Evolutionary conservation across 1,140 invertebrate genomes (phyloP), one percentile per base, ranked within the genome.

Genomic region (Hylyphantes graminicola): DNA sequence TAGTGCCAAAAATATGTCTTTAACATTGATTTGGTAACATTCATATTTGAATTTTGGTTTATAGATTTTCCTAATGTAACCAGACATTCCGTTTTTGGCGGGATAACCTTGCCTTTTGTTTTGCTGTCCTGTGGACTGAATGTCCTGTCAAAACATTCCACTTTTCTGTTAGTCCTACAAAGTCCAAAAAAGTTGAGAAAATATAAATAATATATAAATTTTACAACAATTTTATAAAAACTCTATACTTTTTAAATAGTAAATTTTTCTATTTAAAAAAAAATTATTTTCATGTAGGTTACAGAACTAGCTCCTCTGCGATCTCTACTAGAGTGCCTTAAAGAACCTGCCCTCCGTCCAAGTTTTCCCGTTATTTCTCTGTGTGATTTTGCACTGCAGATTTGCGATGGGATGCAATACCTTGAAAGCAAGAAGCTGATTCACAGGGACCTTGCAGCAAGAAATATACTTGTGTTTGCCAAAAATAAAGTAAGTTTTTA

Each of bases 351-450:
- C 2, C 90, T 98, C 50, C 90, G 96, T 5, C 91, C 93, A 0
- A 97, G 95, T 89, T 98, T 99, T 89, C 95, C 96, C 6, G 94
- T 99, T 35, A 92, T 94, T 61, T 94, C 94, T 2, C 91, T 97
- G 6, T 97, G 95, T 88, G 95, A 97, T 89, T 98, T 98, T 90
- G 94, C 96, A 15, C 92, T 96, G 86, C 97, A 99, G 91, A 97
- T 99, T 61, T 96, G 96, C 89, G 96, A 98, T 91, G 97, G 97
- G 21, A 98, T 98, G 97, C 93, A 94, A 87, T 99, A 98, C 90
- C 91, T 98, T 74, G 97, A 98, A 91, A 94, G 93, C 74, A 98
- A 98, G 91, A 92, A 96, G 89, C 92, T 98, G 59, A 98, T 98
- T 88, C 97, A 99, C 89, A 92, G 96, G 88, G 97, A 98, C 90